Evolutionary conservation across 1,140 invertebrate species (phyloP), one percentile per base, ranked within the genome.

Genomic region (Macrotrachela quadricornifera): DNA sequence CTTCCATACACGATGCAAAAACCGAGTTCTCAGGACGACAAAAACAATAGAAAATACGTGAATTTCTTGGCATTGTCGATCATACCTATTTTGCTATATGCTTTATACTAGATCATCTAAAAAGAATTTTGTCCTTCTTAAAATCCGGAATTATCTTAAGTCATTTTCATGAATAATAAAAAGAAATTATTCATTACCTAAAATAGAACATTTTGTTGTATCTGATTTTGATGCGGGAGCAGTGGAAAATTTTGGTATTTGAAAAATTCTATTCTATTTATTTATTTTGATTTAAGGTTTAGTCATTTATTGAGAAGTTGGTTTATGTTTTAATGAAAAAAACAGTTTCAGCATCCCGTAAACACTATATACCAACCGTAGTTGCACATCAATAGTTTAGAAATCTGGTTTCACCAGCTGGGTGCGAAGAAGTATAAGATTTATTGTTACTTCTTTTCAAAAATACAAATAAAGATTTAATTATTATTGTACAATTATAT

Each of bases 281-380:
- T n/a, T n/a, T n/a, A n/a, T n/a, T n/a, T n/a, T n/a, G n/a, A n/a
- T n/a, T n/a, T n/a, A n/a, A 46, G 87, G 86, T 1, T 65, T 91
- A 0, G 78, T 84, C 6, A 82, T 79, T 0, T 85, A 80, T 60
- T 75, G 85, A 51, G 86, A 92, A 72, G 79, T 79, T 0, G 78
- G 78, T 50, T 72, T 94, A 51, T 71, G 92, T 2, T 83, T 79
- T 51, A 78, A 85, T 59, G 58, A n/a, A 58, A 48, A 55, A 49
- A 10, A 50, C 83, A 0, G 85, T 83, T 30, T 75, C 82, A 9
- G 76, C 78, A 18, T 76, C 78, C 45, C 18, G 46, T 2, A 82
- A 85, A 61, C 85, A 91, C 60, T 81, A 78, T 71, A 83, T 91
- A 57, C 83, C 83, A 9, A 62, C 85, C 10, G 81, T 87, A 0